phyloP scores from a whole-genome alignment of 2,888 invertebrate species.

The Liopterus haemorrhoidalis region DNA sequence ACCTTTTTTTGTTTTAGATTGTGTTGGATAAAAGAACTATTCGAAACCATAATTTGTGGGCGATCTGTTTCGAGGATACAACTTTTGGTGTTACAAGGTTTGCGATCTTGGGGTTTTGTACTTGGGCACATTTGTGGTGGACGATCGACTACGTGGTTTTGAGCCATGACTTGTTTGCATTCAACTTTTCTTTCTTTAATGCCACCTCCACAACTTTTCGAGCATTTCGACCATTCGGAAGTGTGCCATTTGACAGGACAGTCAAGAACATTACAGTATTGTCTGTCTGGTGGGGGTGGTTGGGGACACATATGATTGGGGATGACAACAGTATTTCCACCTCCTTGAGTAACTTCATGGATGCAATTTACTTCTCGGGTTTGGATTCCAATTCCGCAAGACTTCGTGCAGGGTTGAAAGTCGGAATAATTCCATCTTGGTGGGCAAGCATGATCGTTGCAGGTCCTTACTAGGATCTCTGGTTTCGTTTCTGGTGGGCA shows the following conservation, averaged over 20 bases:
- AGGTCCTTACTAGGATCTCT: constrained; percentile 79
- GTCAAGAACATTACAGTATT: constrained; percentile 87
- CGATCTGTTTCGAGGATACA: constrained; percentile 67
- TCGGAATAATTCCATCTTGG: constrained; percentile 91
- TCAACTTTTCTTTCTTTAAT: constrained; percentile 75
- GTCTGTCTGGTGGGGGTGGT: constrained; percentile 81
- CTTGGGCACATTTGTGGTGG: constrained; percentile 69
- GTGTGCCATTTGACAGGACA: constrained; percentile 88
- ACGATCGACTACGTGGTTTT: constrained; percentile 81
- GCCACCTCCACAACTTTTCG: constrained; percentile 89
- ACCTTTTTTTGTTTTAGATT: constrained; percentile 76
- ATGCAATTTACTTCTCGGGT: constrained; percentile 77
- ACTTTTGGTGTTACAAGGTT: constrained; percentile 78
- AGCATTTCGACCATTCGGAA: constrained; percentile 86
- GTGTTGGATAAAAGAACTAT: constrained; percentile 77
- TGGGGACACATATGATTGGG: constrained; percentile 90
- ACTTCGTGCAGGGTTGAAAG: constrained; percentile 83
- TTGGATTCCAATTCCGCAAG: constrained; percentile 89
- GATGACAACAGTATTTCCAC: constrained; percentile 85
- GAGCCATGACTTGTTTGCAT: constrained; percentile 90
- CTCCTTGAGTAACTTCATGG: constrained; percentile 59
- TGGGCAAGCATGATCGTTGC: constrained; percentile 93
- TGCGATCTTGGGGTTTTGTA: constrained; percentile 68
- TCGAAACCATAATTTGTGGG: constrained; percentile 71
- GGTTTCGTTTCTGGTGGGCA: constrained; percentile 84